These are phyloP conservation scores for Clarias magur DNA, from an alignment of 2,113 vertebrate species.

Conservation along the genomic window DNA sequence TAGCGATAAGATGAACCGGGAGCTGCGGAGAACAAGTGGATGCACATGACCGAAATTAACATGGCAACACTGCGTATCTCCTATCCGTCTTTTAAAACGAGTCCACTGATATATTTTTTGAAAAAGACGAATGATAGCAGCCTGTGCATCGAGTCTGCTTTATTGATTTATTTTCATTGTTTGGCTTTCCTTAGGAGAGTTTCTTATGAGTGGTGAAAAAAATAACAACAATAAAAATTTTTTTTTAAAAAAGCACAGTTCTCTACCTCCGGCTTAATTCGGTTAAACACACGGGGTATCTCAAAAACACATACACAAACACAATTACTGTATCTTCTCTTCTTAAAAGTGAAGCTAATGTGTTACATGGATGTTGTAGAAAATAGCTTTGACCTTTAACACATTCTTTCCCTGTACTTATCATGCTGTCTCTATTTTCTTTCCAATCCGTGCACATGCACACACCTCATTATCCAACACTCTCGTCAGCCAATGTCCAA, in stretches of 20 bases:
- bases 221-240: not conserved
- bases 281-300: not conserved
- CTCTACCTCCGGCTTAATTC: not conserved
- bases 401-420: not conserved
- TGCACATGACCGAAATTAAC: not conserved
- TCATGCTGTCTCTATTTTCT: not conserved
- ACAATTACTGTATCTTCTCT: not conserved
- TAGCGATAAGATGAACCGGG: not conserved
- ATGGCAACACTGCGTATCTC: not conserved
- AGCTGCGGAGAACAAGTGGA: not conserved
- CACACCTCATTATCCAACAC: not conserved
- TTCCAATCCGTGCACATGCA: not conserved
- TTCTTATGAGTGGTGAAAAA: not conserved
- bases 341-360: not conserved
- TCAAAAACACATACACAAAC: not conserved
- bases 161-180: not conserved
- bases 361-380: not conserved
- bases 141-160: not conserved
- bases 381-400: not conserved
- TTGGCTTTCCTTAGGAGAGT: not conserved
- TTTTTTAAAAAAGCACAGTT: not conserved
- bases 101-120: not conserved
- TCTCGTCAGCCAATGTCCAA: constrained; percentile 4
- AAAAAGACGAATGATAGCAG: not conserved
- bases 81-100: not conserved